Evolutionary conservation across 2,113 vertebrate genomes (phyloP).

Genomic region (Pandion haliaetus): DNA sequence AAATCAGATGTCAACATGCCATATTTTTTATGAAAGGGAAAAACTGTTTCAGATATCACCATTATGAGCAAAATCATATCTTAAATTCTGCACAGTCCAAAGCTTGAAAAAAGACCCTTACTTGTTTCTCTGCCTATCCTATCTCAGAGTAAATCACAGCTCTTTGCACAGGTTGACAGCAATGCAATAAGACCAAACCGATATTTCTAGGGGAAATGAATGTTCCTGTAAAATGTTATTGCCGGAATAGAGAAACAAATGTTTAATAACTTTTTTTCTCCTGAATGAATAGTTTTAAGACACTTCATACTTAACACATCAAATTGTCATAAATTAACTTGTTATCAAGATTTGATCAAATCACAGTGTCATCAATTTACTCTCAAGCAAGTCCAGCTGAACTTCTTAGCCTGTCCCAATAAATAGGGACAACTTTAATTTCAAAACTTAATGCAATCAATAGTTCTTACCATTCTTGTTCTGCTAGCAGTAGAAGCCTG

Average conservation of each 20-base stretch:
- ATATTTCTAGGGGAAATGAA: neutral
- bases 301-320: neutral
- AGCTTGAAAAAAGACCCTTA: neutral
- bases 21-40: neutral
- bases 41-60: neutral
- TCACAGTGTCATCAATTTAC: neutral
- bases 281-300: neutral
- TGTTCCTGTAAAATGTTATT: neutral
- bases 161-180: neutral
- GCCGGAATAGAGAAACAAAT: neutral
- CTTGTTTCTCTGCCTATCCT: neutral
- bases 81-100: neutral
- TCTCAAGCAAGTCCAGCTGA: neutral
- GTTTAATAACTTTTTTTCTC: neutral
- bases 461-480: neutral
- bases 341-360: neutral
- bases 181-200: neutral
- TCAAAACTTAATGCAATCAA: neutral
- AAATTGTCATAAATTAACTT: neutral
- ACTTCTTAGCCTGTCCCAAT: neutral
- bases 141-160: neutral
- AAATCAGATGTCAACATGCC: neutral
- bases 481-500: neutral
- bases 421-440: neutral
- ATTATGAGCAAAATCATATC: neutral